These are phyloP conservation scores for Capitulum mitella DNA, from an alignment of 2,888 invertebrate genomes.

Conservation along the genomic window DNA sequence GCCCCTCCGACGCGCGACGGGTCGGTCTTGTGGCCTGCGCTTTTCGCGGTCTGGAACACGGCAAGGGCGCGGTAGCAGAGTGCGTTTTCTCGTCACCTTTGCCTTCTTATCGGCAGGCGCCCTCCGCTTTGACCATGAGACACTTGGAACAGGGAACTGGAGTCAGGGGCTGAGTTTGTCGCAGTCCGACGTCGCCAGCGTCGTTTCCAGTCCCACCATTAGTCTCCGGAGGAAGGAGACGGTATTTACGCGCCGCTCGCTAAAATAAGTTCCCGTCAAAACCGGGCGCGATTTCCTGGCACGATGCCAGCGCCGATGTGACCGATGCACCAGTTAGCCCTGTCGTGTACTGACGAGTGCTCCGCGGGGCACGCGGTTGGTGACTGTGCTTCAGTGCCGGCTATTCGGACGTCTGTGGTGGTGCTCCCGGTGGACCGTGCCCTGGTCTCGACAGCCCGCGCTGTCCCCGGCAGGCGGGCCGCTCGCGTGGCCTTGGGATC, in stretches of 20 bases:
- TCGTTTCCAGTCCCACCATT: too few species aligned
- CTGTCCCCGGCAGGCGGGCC: background rate
- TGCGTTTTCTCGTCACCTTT: background rate
- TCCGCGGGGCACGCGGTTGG: too few species aligned
- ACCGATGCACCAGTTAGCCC: conserved; percentile 4
- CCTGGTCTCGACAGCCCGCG: background rate
- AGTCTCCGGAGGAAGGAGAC: background rate
- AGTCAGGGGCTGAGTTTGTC: background rate
- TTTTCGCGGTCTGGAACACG: background rate
- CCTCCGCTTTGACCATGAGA: background rate
- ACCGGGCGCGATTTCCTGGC: background rate
- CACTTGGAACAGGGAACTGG: background rate
- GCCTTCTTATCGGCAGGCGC: background rate
- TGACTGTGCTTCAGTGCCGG: too few species aligned
- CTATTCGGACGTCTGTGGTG: too few species aligned
- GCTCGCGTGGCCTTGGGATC: background rate
- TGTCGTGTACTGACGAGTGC: background rate
- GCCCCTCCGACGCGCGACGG: background rate
- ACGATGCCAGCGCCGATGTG: background rate
- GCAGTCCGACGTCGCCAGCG: background rate
- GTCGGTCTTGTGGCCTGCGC: background rate
- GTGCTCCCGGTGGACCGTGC: too few species aligned
- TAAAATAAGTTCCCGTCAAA: background rate
- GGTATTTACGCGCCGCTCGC: background rate
- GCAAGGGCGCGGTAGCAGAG: background rate